Base-by-base conservation (phyloP, 2,113 vertebrate genomes). In the Sceloporus tristichus region DNA sequence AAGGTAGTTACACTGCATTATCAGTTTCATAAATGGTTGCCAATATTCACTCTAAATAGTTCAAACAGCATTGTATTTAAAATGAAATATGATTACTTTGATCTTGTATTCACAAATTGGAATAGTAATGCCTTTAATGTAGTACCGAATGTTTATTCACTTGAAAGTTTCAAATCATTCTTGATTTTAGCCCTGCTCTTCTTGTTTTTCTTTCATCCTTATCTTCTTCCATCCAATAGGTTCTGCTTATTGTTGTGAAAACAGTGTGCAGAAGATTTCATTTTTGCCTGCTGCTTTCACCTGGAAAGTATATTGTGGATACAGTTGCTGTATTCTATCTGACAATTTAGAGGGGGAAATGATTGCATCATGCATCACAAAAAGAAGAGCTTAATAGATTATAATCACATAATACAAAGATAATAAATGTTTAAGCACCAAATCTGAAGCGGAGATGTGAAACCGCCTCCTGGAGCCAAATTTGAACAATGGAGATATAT, bases 381-480 rank as follows among this genome's bases (percentile, higher is more conserved):
- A 77, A 62, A 40, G 34, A 65, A 38, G 14, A 3, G 10, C 38
- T 65, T 29, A 29, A 65, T 6, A 48, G 74, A 77, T 42, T 85
- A 21, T 54, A 85, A 85, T 14, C 21, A 65, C 84, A 78, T 13
- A 38, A 48, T 19, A 40, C 53, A 18, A 75, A 25, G 53, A n/a
- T 34, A 74, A 34, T 77, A 48, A 78, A 38, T 42, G 23, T 76
- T 85, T 85, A 62, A 76, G 40, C 59, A 29, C 23, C 16, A 62
- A 48, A 83, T 75, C 48, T 80, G 78, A 91, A 80, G 86, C 76
- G 77, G 66, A 88, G 88, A 75, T 80, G 66, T 90, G 66, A 74
- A 91, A 89, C 82, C 83, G 9, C 68, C 27, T 94, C 75, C 70
- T 76, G 73, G 56, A 92, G 76, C 79, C 73, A 71, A 18, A 75